Evolutionary conservation across 2,797 vertebrate genomes (phyloP).

Genomic region (Sparidentex hasta): DNA sequence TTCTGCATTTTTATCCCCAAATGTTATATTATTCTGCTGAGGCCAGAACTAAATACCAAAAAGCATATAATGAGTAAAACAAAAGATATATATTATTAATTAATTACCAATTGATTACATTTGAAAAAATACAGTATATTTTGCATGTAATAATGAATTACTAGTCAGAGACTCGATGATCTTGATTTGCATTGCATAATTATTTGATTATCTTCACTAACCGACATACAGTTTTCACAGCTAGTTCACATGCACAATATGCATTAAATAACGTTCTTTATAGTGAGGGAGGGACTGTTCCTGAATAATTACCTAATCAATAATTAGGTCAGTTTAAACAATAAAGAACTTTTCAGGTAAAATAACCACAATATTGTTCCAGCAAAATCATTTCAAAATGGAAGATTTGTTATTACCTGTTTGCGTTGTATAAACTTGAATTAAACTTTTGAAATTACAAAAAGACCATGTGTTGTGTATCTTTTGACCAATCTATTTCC

Average conservation of each 20-base stretch:
- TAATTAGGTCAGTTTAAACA: not conserved
- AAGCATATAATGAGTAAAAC: slow-evolving; percentile 60
- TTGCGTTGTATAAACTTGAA: not conserved
- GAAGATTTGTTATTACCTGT: not conserved
- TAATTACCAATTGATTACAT: not conserved
- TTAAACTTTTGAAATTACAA: not conserved
- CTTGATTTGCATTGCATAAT: not conserved
- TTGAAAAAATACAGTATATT: not conserved
- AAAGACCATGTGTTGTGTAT: not conserved
- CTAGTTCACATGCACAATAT: not conserved
- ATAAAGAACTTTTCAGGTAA: not conserved
- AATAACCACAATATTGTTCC: not conserved
- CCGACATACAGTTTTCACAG: not conserved
- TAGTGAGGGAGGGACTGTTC: too few species aligned
- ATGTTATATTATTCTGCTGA: slow-evolving; percentile 77
- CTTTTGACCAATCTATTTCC: not conserved
- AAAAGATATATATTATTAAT: slow-evolving; percentile 19
- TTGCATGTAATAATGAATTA: not conserved
- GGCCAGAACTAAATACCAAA: slow-evolving; percentile 68
- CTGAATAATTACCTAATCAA: not conserved
- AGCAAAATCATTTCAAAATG: not conserved
- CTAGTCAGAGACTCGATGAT: not conserved
- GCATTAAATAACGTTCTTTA: not conserved
- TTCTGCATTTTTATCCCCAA: slow-evolving; percentile 82
- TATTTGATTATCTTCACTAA: not conserved